Base-by-base conservation (phyloP, 2,888 invertebrate genomes). In the Ormyrus nitidulus region DNA sequence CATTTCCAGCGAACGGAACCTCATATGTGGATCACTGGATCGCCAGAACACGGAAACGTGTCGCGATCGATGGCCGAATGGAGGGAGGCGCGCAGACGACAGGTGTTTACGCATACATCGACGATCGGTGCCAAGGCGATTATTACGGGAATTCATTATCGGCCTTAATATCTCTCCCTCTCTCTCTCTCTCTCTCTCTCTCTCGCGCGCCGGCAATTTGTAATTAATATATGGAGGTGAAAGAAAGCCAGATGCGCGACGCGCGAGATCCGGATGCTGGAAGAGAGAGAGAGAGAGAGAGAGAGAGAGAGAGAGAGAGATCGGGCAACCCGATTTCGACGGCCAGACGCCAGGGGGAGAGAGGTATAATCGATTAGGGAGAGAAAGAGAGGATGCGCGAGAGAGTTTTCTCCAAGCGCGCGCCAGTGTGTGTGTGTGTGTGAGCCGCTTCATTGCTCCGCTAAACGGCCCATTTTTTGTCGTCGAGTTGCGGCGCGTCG, bases 1-100 rank as follows among this genome's bases (percentile, higher is more conserved):
- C 74, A 74, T 81, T 74, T 70, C 61, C 65, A 74, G 44, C 66
- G 56, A 81, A 77, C 77, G 77, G 77, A 81, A 77, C 74, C 65
- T 68, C 75, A 69, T 82, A 83, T 83, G 81, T 83, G 81, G 83
- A 83, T 83, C 81, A 81, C 77, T 83, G 77, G 82, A 81, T 81
- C 79, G 81, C 77, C 79, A 72, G 81, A 83, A 83, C 79, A 76
- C 72, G 81, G 81, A 81, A 83, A 83, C 73, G 56, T 58, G 34
- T 54, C 53, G 19, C 51, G 68, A 68, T 59, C 69, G 73, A 61
- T 53, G 19, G 48, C 46, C 49, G 8, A 34, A 34, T 4, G 34
- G 34, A 48, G 51, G 7, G 13, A 59, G 46, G 56, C n/a, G 19
- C 49, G 62, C 44, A 61, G 59, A 62, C 72, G 73, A 73, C 75